These are phyloP conservation scores for Ciconia maguari DNA, from an alignment of 2,113 vertebrate species.

Conservation along the genomic window DNA sequence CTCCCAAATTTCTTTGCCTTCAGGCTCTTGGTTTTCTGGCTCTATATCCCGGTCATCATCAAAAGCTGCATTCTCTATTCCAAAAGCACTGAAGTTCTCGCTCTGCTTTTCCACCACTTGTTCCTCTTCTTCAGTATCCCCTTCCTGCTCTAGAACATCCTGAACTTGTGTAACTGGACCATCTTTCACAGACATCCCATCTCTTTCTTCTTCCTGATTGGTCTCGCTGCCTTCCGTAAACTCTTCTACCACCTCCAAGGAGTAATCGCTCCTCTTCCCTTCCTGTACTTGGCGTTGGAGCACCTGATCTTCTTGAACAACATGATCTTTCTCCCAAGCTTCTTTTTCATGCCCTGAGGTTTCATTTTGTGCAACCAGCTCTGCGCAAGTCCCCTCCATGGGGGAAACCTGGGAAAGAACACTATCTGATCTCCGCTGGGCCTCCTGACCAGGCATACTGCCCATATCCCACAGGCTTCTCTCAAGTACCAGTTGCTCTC, in stretches of 20 bases:
- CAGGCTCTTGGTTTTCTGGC: slow-evolving; percentile 56
- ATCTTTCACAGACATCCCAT: background rate
- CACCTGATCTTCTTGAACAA: slow-evolving; percentile 61
- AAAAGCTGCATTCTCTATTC: slow-evolving; percentile 90
- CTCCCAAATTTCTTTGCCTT: slow-evolving; percentile 60
- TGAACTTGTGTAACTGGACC: background rate
- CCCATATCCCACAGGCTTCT: background rate
- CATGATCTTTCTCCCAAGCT: slow-evolving; percentile 39
- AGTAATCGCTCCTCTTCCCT: background rate
- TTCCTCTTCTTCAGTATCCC: slow-evolving; percentile 50
- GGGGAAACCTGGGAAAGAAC: slow-evolving; percentile 40
- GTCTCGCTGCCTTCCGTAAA: background rate
- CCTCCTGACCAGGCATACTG: background rate
- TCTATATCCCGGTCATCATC: slow-evolving; percentile 83
- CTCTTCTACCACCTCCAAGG: slow-evolving; percentile 43
- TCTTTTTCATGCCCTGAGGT: slow-evolving; percentile 81
- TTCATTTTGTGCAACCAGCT: slow-evolving; percentile 81
- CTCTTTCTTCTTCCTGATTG: background rate
- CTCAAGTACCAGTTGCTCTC: background rate
- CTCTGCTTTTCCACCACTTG: slow-evolving; percentile 61
- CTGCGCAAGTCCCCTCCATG: slow-evolving; percentile 70
- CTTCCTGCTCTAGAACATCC: slow-evolving; percentile 22
- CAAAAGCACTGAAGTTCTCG: slow-evolving; percentile 70
- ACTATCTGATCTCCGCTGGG: slow-evolving; percentile 1
- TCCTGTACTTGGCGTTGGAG: background rate